Conservation (phyloP, 1,140 invertebrate genomes). For the Drosophila pruinosa region DNA sequence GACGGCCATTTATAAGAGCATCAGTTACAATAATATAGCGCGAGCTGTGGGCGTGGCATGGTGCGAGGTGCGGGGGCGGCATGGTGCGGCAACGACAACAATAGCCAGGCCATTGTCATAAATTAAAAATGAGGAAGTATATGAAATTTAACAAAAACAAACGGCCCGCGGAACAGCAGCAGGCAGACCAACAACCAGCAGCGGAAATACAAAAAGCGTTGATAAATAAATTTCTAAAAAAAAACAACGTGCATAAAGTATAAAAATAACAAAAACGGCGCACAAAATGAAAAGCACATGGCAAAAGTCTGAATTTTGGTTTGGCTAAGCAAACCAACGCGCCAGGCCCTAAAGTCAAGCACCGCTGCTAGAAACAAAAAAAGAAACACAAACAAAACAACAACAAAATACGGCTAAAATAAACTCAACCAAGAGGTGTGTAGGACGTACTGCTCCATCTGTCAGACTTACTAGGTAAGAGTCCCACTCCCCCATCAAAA, state of each 20-base stretch:
- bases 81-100: slow-evolving; percentile 38
- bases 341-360: slow-evolving; percentile 27
- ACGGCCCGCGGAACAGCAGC: slow-evolving; percentile 40
- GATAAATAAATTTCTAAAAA: slow-evolving; percentile 72
- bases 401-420: neutral
- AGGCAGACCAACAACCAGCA: slow-evolving; percentile 29
- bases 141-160: slow-evolving; percentile 79
- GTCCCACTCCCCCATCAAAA: neutral
- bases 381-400: neutral
- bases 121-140: slow-evolving; percentile 82
- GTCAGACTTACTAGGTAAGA: slow-evolving; percentile 26
- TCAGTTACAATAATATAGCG: slow-evolving; percentile 77
- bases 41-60: slow-evolving; percentile 37
- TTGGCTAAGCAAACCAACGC: slow-evolving; percentile 5
- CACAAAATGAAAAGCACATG: slow-evolving; percentile 11
- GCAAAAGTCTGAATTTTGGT: slow-evolving; percentile 13
- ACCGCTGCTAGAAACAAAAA: neutral
- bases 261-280: slow-evolving; percentile 15
- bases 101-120: slow-evolving; percentile 76
- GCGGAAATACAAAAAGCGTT: slow-evolving; percentile 75
- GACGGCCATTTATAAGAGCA: slow-evolving; percentile 76
- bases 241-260: slow-evolving; percentile 22
- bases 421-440: neutral
- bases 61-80: slow-evolving; percentile 21
- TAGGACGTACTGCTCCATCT: neutral